A percentile compares a stretch with the other conserved stretches of the same genome.
Evolutionary conservation across 2,888 invertebrate species (phyloP).

Genomic region (Mythimna vitellina): DNA sequence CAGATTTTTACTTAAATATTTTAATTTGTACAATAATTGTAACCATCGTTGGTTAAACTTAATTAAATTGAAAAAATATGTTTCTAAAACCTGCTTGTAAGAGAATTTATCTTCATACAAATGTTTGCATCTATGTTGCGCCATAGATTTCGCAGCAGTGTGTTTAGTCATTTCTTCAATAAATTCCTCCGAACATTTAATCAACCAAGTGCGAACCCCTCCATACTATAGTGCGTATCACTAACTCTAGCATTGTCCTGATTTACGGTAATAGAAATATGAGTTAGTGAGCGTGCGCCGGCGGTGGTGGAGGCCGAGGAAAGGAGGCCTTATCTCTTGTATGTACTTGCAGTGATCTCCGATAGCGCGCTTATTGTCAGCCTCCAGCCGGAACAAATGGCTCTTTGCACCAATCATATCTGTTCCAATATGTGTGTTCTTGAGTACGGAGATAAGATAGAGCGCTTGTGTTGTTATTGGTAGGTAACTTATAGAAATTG

Average conservation of each 20-base stretch:
- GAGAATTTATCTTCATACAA: too few species aligned
- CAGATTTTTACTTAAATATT: too few species aligned
- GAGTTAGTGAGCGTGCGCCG: conserved; percentile 78
- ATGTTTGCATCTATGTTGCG: too few species aligned
- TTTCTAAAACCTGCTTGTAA: too few species aligned
- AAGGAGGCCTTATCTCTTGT: conserved; percentile 74
- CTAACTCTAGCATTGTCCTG: conserved; percentile 70
- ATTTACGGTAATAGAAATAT: conserved; percentile 83
- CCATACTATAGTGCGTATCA: conserved; percentile 64
- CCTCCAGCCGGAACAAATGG: conserved; percentile 71
- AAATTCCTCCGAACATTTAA: conserved; percentile 16
- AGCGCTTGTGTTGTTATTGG: conserved; percentile 20
- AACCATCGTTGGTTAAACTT: too few species aligned
- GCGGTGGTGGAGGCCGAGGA: conserved; percentile 60
- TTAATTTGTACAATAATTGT: too few species aligned
- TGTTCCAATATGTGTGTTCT: conserved; percentile 44
- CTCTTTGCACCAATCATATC: conserved; percentile 67
- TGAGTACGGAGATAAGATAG: conserved; percentile 33
- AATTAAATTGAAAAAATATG: too few species aligned
- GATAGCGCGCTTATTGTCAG: conserved; percentile 80
- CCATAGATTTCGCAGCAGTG: too few species aligned
- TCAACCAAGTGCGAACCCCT: conserved; percentile 51
- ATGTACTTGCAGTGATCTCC: conserved; percentile 78
- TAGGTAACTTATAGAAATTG: background rate
- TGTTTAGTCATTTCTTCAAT: background rate